Conservation (phyloP, 2,113 vertebrate genomes). For the Sus scrofa region DNA sequence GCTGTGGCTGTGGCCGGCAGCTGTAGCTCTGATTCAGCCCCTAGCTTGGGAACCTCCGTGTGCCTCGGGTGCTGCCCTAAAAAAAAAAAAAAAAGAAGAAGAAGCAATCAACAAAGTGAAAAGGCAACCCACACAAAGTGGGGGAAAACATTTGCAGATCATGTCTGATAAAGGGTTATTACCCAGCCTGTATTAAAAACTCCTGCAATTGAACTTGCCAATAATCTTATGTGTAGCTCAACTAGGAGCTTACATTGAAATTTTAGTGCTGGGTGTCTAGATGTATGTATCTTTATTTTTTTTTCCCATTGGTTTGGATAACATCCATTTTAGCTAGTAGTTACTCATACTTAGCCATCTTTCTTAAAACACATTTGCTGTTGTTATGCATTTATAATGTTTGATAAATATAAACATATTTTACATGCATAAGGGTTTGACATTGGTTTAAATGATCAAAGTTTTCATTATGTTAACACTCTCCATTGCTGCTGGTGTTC, state of each 20-base stretch:
- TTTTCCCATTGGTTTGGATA: constrained; percentile 13
- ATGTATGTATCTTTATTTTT: neutral
- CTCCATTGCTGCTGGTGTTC: neutral
- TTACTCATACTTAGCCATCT: neutral
- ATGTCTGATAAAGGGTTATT: neutral
- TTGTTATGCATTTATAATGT: neutral
- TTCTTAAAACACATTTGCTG: constrained; percentile 36
- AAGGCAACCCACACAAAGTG: neutral
- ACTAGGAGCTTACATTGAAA: neutral
- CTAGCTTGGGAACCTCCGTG: too few species aligned
- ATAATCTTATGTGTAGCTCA: neutral
- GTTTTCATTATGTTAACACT: neutral
- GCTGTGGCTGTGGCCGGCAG: too few species aligned
- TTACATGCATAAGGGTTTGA: neutral
- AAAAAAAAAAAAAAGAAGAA: too few species aligned
- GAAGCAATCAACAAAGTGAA: neutral
- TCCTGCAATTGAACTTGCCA: neutral
- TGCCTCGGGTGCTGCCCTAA: too few species aligned
- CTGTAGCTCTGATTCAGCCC: too few species aligned
- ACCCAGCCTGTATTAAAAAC: neutral
- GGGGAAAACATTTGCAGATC: neutral
- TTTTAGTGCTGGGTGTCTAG: neutral
- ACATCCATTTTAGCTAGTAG: neutral
- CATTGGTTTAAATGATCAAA: neutral
- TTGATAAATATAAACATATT: constrained; percentile 30